phyloP scores from a whole-genome alignment of 1,140 invertebrate genomes.

The Drosophila melanica region DNA sequence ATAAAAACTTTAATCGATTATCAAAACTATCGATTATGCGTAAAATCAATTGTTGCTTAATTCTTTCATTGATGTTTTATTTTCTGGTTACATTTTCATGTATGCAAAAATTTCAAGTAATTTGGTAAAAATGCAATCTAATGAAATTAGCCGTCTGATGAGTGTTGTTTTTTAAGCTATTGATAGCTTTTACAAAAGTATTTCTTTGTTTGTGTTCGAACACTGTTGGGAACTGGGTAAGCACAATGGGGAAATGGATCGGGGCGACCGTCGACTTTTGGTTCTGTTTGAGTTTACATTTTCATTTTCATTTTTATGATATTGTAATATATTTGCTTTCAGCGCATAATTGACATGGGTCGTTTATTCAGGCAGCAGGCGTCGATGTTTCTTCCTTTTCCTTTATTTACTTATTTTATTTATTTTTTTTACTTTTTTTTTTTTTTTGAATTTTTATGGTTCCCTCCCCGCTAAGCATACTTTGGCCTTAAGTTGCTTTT shows the following conservation, averaged over 20 bases:
- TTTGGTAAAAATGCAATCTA: not conserved
- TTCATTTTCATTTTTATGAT: slow-evolving; percentile 75
- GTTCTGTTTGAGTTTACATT: slow-evolving; percentile 69
- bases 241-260: not conserved
- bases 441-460: slow-evolving; percentile 12
- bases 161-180: not conserved
- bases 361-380: slow-evolving; percentile 69
- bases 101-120: too few species aligned
- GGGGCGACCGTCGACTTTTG: slow-evolving; percentile 48
- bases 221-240: slow-evolving; percentile 35
- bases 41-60: too few species aligned
- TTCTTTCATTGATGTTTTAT: too few species aligned
- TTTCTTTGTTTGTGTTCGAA: slow-evolving; percentile 48
- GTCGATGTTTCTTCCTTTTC: slow-evolving; percentile 32
- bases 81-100: too few species aligned
- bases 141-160: not conserved
- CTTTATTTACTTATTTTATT: slow-evolving; percentile 31
- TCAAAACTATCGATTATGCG: too few species aligned
- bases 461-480: not conserved
- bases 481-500: slow-evolving; percentile 7
- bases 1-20: too few species aligned
- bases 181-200: too few species aligned
- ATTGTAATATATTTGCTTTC: slow-evolving; percentile 83
- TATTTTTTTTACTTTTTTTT: slow-evolving; percentile 29
- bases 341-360: slow-evolving; percentile 82